A percentile compares a stretch with the other conserved stretches of the same genome.
Evolutionary conservation across 2,888 invertebrate species (phyloP).

Genomic region (Chalcis sispes): DNA sequence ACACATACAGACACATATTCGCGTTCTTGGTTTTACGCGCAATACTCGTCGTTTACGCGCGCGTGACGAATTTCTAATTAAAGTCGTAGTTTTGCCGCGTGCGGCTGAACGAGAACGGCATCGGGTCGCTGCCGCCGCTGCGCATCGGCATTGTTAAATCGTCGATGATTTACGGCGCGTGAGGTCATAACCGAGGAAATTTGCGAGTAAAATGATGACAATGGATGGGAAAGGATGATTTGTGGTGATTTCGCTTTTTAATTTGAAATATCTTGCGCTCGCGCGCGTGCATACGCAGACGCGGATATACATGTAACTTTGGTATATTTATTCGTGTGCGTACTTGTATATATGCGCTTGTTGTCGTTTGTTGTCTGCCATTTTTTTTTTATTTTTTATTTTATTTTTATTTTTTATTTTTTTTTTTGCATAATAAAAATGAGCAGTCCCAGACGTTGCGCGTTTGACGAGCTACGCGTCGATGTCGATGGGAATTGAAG

Average conservation of each 20-base stretch:
- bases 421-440: no score
- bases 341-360: no score
- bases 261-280: constrained; percentile 50
- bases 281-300: no score
- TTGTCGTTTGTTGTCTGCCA: neutral
- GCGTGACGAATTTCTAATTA: constrained; percentile 58
- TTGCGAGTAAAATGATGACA: constrained; percentile 59
- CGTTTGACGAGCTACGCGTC: no score
- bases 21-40: no score
- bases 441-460: no score
- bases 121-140: constrained; percentile 14
- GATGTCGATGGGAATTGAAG: no score
- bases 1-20: no score
- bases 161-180: constrained; percentile 55
- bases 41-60: neutral
- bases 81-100: constrained; percentile 41
- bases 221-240: constrained; percentile 58
- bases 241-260: constrained; percentile 58
- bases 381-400: constrained; percentile 8
- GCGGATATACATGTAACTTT: no score
- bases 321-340: no score
- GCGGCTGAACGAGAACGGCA: constrained; percentile 10
- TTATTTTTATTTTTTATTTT: no score
- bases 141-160: constrained; percentile 58
- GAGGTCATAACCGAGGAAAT: constrained; percentile 58